A percentile compares a stretch with the other conserved stretches of the same genome.
Evolutionary conservation across 2,113 vertebrate species (phyloP).

Genomic region (Scomber colias): DNA sequence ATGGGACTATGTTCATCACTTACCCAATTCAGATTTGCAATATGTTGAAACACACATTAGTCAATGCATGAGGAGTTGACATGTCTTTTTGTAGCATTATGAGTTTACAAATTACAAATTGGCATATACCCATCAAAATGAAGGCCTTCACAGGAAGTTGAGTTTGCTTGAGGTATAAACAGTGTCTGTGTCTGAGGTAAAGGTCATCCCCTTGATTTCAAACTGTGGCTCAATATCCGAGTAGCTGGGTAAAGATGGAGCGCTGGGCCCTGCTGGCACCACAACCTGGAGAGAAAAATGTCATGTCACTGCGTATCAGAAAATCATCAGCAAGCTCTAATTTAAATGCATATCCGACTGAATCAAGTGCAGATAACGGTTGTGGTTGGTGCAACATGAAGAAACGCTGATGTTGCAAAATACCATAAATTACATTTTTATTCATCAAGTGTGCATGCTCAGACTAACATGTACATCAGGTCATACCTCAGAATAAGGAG

Average conservation of each 20-base stretch:
- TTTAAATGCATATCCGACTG: not conserved
- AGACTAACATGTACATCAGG: not conserved
- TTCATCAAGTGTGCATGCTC: not conserved
- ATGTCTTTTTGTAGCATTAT: too few relatives aligned
- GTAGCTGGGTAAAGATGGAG: not conserved
- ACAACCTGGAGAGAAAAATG: conserved; percentile 23
- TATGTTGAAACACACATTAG: too few relatives aligned
- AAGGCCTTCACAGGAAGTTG: conserved; percentile 40
- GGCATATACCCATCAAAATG: not conserved
- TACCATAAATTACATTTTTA: too few relatives aligned
- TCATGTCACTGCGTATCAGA: not conserved
- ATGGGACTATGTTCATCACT: too few relatives aligned
- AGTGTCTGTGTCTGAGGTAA: conserved; percentile 13
- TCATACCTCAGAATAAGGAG: conserved; percentile 30
- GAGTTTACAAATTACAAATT: too few relatives aligned
- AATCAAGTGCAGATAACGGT: too few relatives aligned
- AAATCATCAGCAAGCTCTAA: not conserved
- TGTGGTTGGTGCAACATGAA: too few relatives aligned
- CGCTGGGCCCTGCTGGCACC: not conserved
- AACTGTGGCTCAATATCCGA: conserved; percentile 13
- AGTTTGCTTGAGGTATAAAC: conserved; percentile 67
- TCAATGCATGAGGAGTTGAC: too few relatives aligned
- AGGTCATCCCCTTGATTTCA: conserved; percentile 28
- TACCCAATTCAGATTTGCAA: too few relatives aligned
- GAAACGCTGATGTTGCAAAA: too few relatives aligned